Evolutionary conservation across 2,888 invertebrate genomes (phyloP).

Genomic region (Rotaria macrura): DNA sequence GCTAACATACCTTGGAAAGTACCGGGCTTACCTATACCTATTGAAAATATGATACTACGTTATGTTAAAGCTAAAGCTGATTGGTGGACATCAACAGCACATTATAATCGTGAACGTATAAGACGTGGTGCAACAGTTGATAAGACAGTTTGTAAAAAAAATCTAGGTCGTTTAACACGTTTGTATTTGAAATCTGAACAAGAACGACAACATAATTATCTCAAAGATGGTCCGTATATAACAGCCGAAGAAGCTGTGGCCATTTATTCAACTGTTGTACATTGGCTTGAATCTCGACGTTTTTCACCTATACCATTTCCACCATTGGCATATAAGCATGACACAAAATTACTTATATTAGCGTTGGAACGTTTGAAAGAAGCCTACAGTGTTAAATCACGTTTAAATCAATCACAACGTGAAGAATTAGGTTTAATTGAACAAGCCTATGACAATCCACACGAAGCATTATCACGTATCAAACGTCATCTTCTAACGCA

Average conservation of each 20-base stretch:
- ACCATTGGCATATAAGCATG: constrained; percentile 96
- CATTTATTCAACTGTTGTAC: constrained; percentile 97
- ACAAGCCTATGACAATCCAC: constrained; percentile 98
- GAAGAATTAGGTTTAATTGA: constrained; percentile 96
- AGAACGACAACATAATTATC: constrained; percentile 94
- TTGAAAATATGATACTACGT: constrained; percentile 98
- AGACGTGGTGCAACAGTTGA: constrained; percentile 95
- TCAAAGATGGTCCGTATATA: constrained; percentile 98
- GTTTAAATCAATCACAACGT: constrained; percentile 93
- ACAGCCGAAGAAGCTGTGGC: constrained; percentile 99
- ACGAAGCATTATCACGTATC: constrained; percentile 93
- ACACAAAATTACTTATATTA: constrained; percentile 90
- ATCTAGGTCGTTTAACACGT: constrained; percentile 88
- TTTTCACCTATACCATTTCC: constrained; percentile 99
- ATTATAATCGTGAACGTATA: constrained; percentile 95
- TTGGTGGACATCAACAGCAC: constrained; percentile 99
- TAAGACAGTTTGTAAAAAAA: constrained; percentile 99
- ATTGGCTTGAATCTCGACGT: constrained; percentile 93
- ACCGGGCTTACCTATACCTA: constrained; percentile 92
- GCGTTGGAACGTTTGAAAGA: constrained; percentile 90
- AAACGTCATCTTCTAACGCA: constrained; percentile 97
- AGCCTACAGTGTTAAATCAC: constrained; percentile 90
- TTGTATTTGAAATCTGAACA: constrained; percentile 93
- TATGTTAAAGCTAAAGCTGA: constrained; percentile 99
- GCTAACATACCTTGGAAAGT: constrained; percentile 99